Conservation (phyloP, 2,113 vertebrate genomes). For the Colius striatus region DNA sequence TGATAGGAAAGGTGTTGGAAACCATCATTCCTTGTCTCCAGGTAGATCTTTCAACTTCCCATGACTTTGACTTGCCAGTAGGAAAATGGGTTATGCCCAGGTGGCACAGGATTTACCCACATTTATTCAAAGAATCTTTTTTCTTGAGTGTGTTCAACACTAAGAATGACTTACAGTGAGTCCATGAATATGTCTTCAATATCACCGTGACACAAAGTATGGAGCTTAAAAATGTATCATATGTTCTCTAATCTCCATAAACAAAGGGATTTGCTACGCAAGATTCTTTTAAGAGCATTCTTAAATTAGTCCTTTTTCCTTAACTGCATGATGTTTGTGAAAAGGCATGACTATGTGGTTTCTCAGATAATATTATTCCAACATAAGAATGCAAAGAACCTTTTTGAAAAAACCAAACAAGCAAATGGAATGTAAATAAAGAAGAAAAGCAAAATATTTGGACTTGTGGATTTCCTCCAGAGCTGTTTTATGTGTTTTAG, state of each 20-base stretch:
- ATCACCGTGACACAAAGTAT: background rate
- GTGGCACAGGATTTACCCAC: background rate
- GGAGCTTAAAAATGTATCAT: background rate
- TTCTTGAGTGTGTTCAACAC: background rate
- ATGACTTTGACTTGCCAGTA: background rate
- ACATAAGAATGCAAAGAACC: background rate
- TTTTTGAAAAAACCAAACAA: background rate
- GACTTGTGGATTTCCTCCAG: conserved; percentile 13
- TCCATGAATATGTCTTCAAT: background rate
- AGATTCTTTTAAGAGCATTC: conserved; percentile 25
- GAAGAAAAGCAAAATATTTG: conserved; percentile 38
- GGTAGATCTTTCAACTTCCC: background rate
- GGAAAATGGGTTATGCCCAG: background rate
- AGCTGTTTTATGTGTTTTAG: background rate
- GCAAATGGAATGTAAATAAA: conserved; percentile 47
- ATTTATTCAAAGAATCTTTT: background rate
- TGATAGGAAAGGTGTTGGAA: background rate
- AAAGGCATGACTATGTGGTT: conserved; percentile 20
- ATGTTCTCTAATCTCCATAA: conserved; percentile 25
- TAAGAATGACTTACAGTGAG: background rate
- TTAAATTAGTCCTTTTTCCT: conserved; percentile 17
- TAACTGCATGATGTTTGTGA: background rate
- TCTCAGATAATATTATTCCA: conserved; percentile 28
- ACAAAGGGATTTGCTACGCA: conserved; percentile 20
- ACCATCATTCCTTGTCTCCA: background rate